phyloP scores from a whole-genome alignment of 2,797 vertebrate genomes.

The Protonibea diacanthus region DNA sequence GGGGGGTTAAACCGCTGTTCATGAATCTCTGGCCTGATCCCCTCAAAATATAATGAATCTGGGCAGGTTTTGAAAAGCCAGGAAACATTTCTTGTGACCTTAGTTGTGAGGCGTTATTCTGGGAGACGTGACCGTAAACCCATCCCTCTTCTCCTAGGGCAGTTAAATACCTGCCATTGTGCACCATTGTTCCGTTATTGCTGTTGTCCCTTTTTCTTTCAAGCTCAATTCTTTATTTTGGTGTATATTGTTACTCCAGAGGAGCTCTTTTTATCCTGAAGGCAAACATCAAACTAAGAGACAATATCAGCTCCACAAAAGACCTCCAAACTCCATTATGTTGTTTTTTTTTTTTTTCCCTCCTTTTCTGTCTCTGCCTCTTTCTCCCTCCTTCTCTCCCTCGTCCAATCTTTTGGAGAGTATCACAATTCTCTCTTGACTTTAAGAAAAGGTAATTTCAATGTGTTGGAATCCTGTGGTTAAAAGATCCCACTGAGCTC shows the following conservation, averaged over 20 bases:
- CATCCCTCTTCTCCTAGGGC: conserved; percentile 87
- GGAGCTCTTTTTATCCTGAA: conserved; percentile 85
- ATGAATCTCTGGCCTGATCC: conserved; percentile 84
- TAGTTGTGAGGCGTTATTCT: conserved; percentile 80
- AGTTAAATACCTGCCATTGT: conserved; percentile 89
- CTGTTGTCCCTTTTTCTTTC: conserved; percentile 89
- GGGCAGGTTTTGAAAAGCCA: conserved; percentile 82
- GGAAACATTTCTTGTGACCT: conserved; percentile 84
- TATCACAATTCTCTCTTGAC: conserved; percentile 69
- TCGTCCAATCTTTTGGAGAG: conserved; percentile 65
- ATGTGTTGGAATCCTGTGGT: conserved; percentile 64
- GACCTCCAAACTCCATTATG: conserved; percentile 85
- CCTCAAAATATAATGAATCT: conserved; percentile 86
- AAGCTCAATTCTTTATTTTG: conserved; percentile 89
- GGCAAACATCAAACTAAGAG: conserved; percentile 88
- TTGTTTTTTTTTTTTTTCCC: conserved; percentile 37
- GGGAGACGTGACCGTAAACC: conserved; percentile 84
- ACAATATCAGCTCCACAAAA: conserved; percentile 87
- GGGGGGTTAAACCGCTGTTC: conserved; percentile 83
- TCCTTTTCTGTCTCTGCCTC: conserved; percentile 39
- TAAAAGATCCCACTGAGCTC: conserved; percentile 65
- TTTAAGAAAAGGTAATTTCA: conserved; percentile 67
- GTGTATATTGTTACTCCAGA: conserved; percentile 89
- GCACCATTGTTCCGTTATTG: conserved; percentile 89
- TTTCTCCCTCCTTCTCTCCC: conserved; percentile 49